A percentile compares a stretch with the other conserved stretches of the same genome.
These are phyloP conservation scores for Drosophila virilis DNA, from an alignment of 1,140 invertebrate genomes.

Conservation along the genomic window DNA sequence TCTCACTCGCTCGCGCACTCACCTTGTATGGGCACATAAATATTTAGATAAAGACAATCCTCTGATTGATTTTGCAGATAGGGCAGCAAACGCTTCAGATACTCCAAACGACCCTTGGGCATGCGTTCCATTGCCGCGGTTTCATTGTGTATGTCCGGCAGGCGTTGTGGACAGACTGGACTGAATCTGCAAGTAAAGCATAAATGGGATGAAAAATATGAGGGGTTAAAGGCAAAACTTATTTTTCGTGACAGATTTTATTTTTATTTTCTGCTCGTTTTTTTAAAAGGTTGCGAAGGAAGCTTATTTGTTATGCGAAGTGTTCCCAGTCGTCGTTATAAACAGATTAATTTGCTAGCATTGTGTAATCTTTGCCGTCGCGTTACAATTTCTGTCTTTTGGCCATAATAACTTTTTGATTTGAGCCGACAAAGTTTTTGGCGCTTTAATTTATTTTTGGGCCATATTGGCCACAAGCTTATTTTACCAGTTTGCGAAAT, in stretches of 20 bases:
- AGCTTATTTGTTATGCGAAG: slow-evolving; percentile 73
- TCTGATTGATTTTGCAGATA: slow-evolving; percentile 96
- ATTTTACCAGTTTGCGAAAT: slow-evolving; percentile 58
- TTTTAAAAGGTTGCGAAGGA: slow-evolving; percentile 58
- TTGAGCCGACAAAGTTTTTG: slow-evolving; percentile 62
- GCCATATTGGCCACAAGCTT: slow-evolving; percentile 36
- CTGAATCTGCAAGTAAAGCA: slow-evolving; percentile 86
- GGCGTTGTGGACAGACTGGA: slow-evolving; percentile 95
- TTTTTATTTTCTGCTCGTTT: slow-evolving; percentile 12
- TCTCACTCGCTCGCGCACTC: slow-evolving; percentile 62
- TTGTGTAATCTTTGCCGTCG: slow-evolving; percentile 68
- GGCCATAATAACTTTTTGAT: slow-evolving; percentile 77
- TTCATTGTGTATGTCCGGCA: slow-evolving; percentile 92
- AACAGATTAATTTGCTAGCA: slow-evolving; percentile 79
- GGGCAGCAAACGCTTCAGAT: slow-evolving; percentile 93
- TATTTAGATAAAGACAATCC: slow-evolving; percentile 98
- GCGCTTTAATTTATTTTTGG: slow-evolving; percentile 64
- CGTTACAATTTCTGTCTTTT: slow-evolving; percentile 62
- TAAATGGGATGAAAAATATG: slow-evolving; percentile 38
- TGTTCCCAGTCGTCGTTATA: slow-evolving; percentile 68
- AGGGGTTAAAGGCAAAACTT: slow-evolving; percentile 44
- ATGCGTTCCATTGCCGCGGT: slow-evolving; percentile 92
- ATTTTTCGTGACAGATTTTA: slow-evolving; percentile 18
- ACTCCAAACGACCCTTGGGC: slow-evolving; percentile 93
- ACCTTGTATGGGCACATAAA: slow-evolving; percentile 98